Evolutionary conservation across 2,113 vertebrate genomes (phyloP).

Genomic region (Tonatia bakeri): DNA sequence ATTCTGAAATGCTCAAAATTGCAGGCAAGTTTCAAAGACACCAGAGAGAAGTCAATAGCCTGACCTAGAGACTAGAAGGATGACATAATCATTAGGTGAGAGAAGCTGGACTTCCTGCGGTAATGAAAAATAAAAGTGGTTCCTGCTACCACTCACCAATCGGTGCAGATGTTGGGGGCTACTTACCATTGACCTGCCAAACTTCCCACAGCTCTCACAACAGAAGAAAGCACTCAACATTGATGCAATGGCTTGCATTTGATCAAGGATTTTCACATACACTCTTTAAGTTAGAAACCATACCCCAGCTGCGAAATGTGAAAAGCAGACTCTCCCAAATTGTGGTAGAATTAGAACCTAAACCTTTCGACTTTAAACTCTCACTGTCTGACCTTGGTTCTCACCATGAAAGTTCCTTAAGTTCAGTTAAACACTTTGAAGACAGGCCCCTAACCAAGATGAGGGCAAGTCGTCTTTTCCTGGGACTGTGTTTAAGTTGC

Average conservation of each 20-base stretch:
- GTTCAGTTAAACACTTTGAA: not conserved
- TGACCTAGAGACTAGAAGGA: not conserved
- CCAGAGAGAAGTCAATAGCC: not conserved
- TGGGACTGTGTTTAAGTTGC: not conserved
- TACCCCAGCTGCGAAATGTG: not conserved
- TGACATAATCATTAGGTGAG: not conserved
- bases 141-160: not conserved
- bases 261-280: not conserved
- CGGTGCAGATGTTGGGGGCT: not conserved
- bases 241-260: not conserved
- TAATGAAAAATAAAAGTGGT: not conserved
- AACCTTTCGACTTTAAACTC: not conserved
- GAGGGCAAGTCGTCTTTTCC: not conserved
- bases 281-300: not conserved
- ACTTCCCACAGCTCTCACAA: not conserved
- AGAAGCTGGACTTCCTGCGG: not conserved
- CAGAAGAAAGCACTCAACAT: too few relatives aligned
- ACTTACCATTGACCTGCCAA: not conserved
- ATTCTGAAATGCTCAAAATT: constrained; percentile 22
- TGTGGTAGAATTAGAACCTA: not conserved
- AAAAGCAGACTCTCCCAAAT: not conserved
- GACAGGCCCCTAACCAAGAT: not conserved
- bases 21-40: constrained; percentile 27
- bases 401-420: not conserved
- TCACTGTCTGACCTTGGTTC: not conserved